phyloP scores from a whole-genome alignment of 2,113 vertebrate species.

The Leptosomus discolor region DNA sequence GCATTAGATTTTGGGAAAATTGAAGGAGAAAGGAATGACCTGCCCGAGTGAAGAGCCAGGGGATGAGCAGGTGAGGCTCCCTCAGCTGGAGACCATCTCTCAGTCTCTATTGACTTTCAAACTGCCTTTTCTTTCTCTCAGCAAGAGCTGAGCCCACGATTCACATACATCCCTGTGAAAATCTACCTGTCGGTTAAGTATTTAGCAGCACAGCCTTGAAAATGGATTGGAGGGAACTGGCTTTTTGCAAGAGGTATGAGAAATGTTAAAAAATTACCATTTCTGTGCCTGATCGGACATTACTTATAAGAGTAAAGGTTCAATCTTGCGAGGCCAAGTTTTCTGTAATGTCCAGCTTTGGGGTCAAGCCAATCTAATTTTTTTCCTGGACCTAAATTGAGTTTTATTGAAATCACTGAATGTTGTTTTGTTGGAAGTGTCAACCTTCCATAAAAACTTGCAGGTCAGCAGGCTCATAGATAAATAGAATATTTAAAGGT shows the following conservation, averaged over 20 bases:
- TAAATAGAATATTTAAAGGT: conserved; percentile 1
- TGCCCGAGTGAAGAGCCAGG: not conserved
- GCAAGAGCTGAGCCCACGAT: not conserved
- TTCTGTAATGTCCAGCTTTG: not conserved
- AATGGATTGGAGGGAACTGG: not conserved
- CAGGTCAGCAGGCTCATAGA: not conserved
- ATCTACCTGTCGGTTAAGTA: not conserved
- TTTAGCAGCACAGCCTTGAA: not conserved
- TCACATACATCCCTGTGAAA: not conserved
- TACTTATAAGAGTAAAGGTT: not conserved
- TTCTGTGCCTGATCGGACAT: not conserved
- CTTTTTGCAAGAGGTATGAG: not conserved
- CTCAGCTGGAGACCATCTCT: not conserved
- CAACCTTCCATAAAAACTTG: not conserved
- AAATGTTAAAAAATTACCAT: not conserved
- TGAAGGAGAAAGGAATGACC: not conserved
- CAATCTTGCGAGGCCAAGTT: not conserved
- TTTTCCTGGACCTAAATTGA: not conserved
- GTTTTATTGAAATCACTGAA: not conserved
- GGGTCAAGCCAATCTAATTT: not conserved
- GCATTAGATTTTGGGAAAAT: not conserved
- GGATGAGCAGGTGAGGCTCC: fast-evolving
- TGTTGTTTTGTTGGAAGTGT: not conserved
- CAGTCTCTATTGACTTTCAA: not conserved
- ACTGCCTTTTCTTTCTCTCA: not conserved